Evolutionary conservation across 2,888 invertebrate genomes (phyloP).

Genomic region (Andrena bucephala): DNA sequence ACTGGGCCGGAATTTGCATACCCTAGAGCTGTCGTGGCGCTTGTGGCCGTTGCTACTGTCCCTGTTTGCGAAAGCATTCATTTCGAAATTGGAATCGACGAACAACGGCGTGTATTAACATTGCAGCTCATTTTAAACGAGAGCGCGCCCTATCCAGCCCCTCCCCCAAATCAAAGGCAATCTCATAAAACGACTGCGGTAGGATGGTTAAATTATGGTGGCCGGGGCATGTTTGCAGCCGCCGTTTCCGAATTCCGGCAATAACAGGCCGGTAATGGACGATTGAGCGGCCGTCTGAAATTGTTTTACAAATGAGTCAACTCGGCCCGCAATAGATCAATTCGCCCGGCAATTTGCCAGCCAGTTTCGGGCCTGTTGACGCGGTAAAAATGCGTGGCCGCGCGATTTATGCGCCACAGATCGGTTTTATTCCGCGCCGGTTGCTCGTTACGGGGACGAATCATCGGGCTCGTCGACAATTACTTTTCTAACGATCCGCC

Average conservation of each 20-base stretch:
- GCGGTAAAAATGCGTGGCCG: slow-evolving; percentile 28
- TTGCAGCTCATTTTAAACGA: slow-evolving; percentile 13
- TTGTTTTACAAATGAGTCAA: slow-evolving; percentile 64
- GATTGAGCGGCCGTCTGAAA: slow-evolving; percentile 36
- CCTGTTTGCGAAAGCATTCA: not conserved
- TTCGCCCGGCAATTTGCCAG: slow-evolving; percentile 46
- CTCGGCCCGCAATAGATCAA: slow-evolving; percentile 56
- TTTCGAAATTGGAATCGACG: not conserved
- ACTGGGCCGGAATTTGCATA: not conserved
- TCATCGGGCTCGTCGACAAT: slow-evolving; percentile 41
- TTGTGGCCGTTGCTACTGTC: not conserved
- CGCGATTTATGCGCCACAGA: slow-evolving; percentile 39
- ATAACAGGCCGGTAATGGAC: slow-evolving; percentile 54
- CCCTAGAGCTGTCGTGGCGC: not conserved
- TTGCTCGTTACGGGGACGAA: slow-evolving; percentile 20
- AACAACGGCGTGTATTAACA: not conserved
- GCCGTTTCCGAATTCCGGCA: slow-evolving; percentile 35
- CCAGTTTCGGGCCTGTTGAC: slow-evolving; percentile 35
- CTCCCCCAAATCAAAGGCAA: slow-evolving; percentile 1
- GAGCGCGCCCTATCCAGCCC: not conserved
- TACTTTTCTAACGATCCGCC: slow-evolving; percentile 30
- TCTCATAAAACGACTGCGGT: slow-evolving; percentile 45
- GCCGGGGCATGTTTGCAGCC: slow-evolving; percentile 42
- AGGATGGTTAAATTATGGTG: slow-evolving; percentile 41
- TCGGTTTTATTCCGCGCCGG: slow-evolving; percentile 33